phyloP scores from a whole-genome alignment of 2,888 invertebrate species.

The Cepaea hortensis region DNA sequence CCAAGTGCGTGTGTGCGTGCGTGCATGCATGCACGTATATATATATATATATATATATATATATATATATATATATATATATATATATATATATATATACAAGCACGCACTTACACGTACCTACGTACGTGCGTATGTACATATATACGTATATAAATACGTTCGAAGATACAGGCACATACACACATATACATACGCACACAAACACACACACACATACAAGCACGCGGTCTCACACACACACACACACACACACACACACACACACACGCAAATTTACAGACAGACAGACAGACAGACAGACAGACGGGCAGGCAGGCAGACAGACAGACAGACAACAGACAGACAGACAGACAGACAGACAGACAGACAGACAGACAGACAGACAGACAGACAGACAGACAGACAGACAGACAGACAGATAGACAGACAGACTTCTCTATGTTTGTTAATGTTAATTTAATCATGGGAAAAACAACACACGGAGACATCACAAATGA shows the following conservation, averaged over 20 bases:
- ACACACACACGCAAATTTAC: too few relatives aligned
- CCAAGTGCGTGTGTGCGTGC: background rate
- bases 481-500: too few relatives aligned
- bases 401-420: constrained; percentile 2
- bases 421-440: too few relatives aligned
- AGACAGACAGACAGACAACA: constrained; percentile 6
- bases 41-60: background rate
- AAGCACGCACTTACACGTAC: background rate
- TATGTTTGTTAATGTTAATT: too few relatives aligned
- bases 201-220: too few relatives aligned
- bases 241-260: too few relatives aligned
- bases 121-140: too few relatives aligned
- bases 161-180: background rate
- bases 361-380: background rate
- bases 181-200: background rate
- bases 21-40: background rate
- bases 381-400: constrained; percentile 6
- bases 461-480: too few relatives aligned
- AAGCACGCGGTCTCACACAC: too few relatives aligned
- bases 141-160: too few relatives aligned
- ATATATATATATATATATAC: background rate
- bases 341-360: background rate
- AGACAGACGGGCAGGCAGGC: background rate
- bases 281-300: too few relatives aligned
- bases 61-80: background rate